Evolutionary conservation across 2,113 vertebrate species (phyloP), one percentile per base, ranked within the genome.

Genomic region (Choloepus hoffmanni): DNA sequence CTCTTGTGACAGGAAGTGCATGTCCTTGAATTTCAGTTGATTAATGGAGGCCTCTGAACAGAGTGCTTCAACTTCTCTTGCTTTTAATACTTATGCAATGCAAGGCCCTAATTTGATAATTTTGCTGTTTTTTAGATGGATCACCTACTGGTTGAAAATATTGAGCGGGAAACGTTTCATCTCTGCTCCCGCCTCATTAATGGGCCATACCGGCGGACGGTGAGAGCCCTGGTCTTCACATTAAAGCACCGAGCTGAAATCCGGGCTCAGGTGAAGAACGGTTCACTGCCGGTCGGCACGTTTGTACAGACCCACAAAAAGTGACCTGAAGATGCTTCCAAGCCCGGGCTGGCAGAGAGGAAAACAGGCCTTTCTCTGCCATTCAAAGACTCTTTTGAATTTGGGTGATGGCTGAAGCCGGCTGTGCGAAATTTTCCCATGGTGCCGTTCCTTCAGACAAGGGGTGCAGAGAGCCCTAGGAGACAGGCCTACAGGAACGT

Each of bases 141-240:
- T 98, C 99, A 99, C 97, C 99, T 98, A 84, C 99, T 99, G 90
- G 98, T 99, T 95, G 99, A 99, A 98, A 99, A 99, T 98, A 99
- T 99, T 12, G 99, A 99, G 98, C 99, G 98, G 96, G 99, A 99
- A 98, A 99, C 99, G 89, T 99, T 99, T 98, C 99, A 99, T 98
- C 99, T 99, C 98, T 99, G 98, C 95, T 99, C 99, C 77, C 99
- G 99, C 93, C 98, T 99, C 96, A 98, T 99, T 98, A 99, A 98
- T n/a, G 92, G 98, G 4, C 98, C 99, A 0, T 99, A 99, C 94
- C 98, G 99, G 97, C 98, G 99, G 96, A 99, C 98, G 1, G 97
- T 99, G 85, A 98, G 99, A 95, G 98, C 99, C 8, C 98, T 99
- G 93, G 99, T 99, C 95, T 99, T 99, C 97, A 99, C 99, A 95